Evolutionary conservation across 1,140 invertebrate species (phyloP).

Genomic region (Coelopa frigida): DNA sequence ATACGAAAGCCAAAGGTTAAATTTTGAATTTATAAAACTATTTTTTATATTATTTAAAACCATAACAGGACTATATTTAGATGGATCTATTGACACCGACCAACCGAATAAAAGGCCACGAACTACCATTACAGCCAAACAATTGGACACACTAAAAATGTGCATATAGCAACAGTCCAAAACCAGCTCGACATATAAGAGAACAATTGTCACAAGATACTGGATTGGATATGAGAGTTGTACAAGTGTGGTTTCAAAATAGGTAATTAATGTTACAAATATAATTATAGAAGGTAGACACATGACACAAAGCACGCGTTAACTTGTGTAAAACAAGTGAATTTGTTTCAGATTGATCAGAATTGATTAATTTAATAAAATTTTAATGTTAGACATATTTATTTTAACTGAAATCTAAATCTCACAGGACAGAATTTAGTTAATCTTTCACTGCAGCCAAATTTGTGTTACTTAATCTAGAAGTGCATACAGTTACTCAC

Average conservation of each 20-base stretch:
- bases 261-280: constrained; percentile 64
- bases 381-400: no score
- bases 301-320: no score
- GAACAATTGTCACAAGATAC: constrained; percentile 97
- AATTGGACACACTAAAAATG: constrained; percentile 93
- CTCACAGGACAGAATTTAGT: no score
- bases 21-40: constrained; percentile 18
- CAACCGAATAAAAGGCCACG: constrained; percentile 93
- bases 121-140: constrained; percentile 97
- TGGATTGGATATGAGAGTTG: constrained; percentile 96
- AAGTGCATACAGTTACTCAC: no score
- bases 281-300: no score
- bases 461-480: no score
- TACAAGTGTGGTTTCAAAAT: constrained; percentile 98
- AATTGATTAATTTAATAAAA: no score
- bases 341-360: no score
- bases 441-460: no score
- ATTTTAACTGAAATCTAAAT: no score
- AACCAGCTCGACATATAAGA: constrained; percentile 93
- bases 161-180: constrained; percentile 97
- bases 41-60: not conserved
- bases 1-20: constrained; percentile 89
- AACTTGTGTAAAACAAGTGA: no score
- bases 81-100: constrained; percentile 76
- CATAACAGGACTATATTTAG: constrained; percentile 46